Evolutionary conservation across 2,113 vertebrate genomes (phyloP).

Genomic region (Phrynocephalus versicolor): DNA sequence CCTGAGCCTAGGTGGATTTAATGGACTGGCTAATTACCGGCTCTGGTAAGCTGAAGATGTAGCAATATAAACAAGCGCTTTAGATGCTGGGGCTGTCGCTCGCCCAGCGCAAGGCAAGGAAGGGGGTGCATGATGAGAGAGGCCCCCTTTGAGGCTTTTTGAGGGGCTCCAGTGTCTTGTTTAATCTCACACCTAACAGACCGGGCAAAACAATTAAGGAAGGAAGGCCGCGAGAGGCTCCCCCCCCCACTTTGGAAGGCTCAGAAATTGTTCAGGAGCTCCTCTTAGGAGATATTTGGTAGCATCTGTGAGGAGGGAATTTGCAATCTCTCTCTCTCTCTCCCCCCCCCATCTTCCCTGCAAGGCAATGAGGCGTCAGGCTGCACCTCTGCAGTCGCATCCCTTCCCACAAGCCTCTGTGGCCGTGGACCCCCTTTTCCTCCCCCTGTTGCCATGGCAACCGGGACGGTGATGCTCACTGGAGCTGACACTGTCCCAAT

Average conservation of each 20-base stretch:
- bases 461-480: slow-evolving; percentile 37
- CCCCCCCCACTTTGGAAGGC: background rate
- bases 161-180: background rate
- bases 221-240: background rate
- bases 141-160: background rate
- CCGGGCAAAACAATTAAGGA: background rate
- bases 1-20: slow-evolving; percentile 6
- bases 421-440: slow-evolving; percentile 14
- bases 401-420: slow-evolving; percentile 38
- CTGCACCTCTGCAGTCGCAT: slow-evolving; percentile 23
- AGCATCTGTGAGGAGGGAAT: background rate
- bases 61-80: background rate
- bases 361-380: slow-evolving; percentile 32
- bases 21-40: background rate
- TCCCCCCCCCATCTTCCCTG: slow-evolving; percentile 5
- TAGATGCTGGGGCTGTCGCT: background rate
- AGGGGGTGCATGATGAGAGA: background rate
- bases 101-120: background rate
- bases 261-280: slow-evolving; percentile 2
- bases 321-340: background rate
- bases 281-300: slow-evolving; percentile 19
- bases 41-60: background rate
- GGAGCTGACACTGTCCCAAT: slow-evolving; percentile 47
- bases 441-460: slow-evolving; percentile 55
- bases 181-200: background rate